A percentile compares a stretch with the other conserved stretches of the same genome.
Conservation (phyloP, 2,113 vertebrate species). For the Stigmatopora nigra region DNA sequence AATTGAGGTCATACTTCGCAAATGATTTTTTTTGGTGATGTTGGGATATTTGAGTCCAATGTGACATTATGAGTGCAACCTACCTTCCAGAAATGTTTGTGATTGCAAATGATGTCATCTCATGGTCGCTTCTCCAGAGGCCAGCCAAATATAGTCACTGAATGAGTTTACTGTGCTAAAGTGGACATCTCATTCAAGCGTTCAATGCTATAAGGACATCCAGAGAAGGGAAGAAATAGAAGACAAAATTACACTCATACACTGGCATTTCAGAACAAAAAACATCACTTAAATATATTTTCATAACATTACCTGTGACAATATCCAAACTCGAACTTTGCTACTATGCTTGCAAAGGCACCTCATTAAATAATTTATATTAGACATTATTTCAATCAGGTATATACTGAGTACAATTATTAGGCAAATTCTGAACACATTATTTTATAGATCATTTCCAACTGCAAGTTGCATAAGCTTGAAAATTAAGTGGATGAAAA, state of each 20-base stretch:
- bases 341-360: no score
- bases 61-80: not conserved
- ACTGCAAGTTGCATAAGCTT: no score
- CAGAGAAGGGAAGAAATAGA: no score
- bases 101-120: not conserved
- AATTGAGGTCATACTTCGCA: slow-evolving; percentile 4
- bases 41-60: not conserved
- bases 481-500: no score
- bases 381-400: no score
- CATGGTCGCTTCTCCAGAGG: not conserved
- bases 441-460: no score
- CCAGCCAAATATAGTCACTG: not conserved
- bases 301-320: not conserved
- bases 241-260: not conserved
- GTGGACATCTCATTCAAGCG: not conserved
- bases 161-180: not conserved
- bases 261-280: not conserved
- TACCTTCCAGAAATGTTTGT: not conserved
- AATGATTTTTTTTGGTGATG: slow-evolving; percentile 1
- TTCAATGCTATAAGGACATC: not conserved
- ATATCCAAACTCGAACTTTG: no score
- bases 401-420: no score
- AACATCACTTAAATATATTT: not conserved
- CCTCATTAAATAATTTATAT: no score
- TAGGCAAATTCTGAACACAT: no score